Evolutionary conservation across 2,888 invertebrate genomes (phyloP).

Genomic region (Anorthoa munda): DNA sequence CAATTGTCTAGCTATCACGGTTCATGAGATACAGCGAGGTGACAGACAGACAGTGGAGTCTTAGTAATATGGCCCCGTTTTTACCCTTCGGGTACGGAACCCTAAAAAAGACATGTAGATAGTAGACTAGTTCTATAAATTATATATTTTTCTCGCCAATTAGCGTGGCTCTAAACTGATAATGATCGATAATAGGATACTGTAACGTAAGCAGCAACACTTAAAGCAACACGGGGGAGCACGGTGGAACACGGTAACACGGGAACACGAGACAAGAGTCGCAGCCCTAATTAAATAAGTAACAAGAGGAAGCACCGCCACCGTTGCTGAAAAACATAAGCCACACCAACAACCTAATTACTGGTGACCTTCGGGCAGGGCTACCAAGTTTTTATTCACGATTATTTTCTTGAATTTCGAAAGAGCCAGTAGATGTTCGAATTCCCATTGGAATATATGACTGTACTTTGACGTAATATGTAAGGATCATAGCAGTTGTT

Average conservation of each 20-base stretch:
- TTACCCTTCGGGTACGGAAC: too few relatives aligned
- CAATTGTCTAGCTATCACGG: too few relatives aligned
- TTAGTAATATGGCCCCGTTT: too few relatives aligned
- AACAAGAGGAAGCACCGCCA: slow-evolving; percentile 77
- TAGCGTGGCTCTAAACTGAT: slow-evolving; percentile 16
- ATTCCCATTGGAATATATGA: too few relatives aligned
- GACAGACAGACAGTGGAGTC: too few relatives aligned
- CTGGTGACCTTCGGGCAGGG: slow-evolving; percentile 78
- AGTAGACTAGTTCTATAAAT: too few relatives aligned
- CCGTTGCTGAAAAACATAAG: slow-evolving; percentile 81
- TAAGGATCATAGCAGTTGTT: too few relatives aligned
- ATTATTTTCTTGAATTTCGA: not conserved
- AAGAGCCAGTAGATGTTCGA: not conserved
- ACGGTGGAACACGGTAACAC: slow-evolving; percentile 42
- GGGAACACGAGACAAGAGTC: slow-evolving; percentile 60
- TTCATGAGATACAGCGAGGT: too few relatives aligned
- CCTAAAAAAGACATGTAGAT: too few relatives aligned
- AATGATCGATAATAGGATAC: slow-evolving; percentile 53
- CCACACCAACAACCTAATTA: slow-evolving; percentile 83
- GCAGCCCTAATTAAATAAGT: slow-evolving; percentile 81
- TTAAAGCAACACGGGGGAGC: slow-evolving; percentile 62
- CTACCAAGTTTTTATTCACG: slow-evolving; percentile 67
- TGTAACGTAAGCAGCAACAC: slow-evolving; percentile 53
- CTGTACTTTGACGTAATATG: too few relatives aligned
- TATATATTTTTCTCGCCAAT: not conserved